These are phyloP conservation scores for Xenentodon cancila DNA, from an alignment of 2,797 vertebrate genomes.

Conservation along the genomic window DNA sequence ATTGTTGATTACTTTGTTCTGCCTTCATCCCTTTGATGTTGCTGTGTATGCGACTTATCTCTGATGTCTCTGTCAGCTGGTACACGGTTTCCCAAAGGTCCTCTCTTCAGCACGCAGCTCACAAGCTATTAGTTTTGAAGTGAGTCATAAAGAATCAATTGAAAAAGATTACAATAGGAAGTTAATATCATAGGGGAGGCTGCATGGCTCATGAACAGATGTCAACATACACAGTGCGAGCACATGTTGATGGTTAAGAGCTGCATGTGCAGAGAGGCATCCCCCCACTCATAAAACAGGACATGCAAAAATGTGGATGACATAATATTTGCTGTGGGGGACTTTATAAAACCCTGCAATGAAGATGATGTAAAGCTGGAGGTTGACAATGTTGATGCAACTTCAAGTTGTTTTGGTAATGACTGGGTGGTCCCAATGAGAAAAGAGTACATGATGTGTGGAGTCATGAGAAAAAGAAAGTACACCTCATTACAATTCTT, in stretches of 20 bases:
- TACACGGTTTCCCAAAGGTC: constrained; percentile 70
- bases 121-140: constrained; percentile 91
- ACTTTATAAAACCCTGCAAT: constrained; percentile 49
- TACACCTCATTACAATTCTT: no score
- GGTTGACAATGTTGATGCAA: constrained; percentile 67
- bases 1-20: constrained; percentile 75
- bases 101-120: constrained; percentile 70
- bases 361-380: constrained; percentile 51
- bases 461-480: no score
- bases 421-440: constrained; percentile 79
- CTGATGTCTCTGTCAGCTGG: constrained; percentile 61
- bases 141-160: constrained; percentile 89
- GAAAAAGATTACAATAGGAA: constrained; percentile 75
- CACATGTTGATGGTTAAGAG: constrained; percentile 32
- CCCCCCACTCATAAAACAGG: no score
- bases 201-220: constrained; percentile 67
- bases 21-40: constrained; percentile 51
- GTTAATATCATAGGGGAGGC: constrained; percentile 61
- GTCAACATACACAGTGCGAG: constrained; percentile 50
- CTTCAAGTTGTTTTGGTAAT: constrained; percentile 76
- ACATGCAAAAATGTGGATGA: constrained; percentile 30
- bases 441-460: constrained; percentile 40
- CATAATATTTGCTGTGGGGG: constrained; percentile 49
- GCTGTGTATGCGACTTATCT: constrained; percentile 51
- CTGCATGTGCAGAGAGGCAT: background rate